phyloP scores from a whole-genome alignment of 2,888 invertebrate genomes.

The Scaptomyza cyrtandrae region DNA sequence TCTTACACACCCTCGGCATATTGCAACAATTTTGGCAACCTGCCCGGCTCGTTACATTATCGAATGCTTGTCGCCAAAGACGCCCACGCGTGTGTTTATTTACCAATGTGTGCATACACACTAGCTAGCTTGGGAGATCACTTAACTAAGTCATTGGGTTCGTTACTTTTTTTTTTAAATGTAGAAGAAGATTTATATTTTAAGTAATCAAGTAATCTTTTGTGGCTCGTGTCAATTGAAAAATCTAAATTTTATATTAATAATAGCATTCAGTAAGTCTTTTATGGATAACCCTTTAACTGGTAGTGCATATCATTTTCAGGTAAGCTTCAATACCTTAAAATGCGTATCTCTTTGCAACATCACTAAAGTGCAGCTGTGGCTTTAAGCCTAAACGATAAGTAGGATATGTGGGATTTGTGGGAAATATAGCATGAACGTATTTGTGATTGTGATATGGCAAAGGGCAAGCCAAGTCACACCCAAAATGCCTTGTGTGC shows the following conservation, averaged over 20 bases:
- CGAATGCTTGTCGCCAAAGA: constrained; percentile 56
- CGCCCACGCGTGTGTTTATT: constrained; percentile 69
- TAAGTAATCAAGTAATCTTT: neutral
- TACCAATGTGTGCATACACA: constrained; percentile 53
- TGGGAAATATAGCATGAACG: constrained; percentile 11
- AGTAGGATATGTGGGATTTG: constrained; percentile 9
- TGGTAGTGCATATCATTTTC: constrained; percentile 1
- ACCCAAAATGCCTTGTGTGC: constrained; percentile 30
- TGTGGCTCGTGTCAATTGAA: constrained; percentile 1
- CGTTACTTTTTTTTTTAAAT: neutral
- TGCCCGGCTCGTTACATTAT: constrained; percentile 72
- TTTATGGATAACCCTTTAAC: neutral
- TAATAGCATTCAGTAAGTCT: neutral
- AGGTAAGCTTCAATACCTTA: constrained; percentile 6
- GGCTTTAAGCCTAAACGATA: constrained; percentile 14
- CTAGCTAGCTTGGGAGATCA: neutral
- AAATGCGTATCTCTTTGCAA: neutral
- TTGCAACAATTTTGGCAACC: constrained; percentile 71
- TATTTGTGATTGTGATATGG: constrained; percentile 28
- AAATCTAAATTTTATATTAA: constrained; percentile 7
- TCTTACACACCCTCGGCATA: constrained; percentile 51
- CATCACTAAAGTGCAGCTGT: constrained; percentile 24
- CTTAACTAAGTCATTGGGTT: neutral
- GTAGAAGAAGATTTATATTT: neutral
- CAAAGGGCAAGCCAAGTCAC: constrained; percentile 56